Percentiles rank a stretch among this genome's conserved stretches.
Evolutionary conservation across 37 sponge, comb jelly and placozoan species (phyloP).

Genomic region (Spongia lamella): DNA sequence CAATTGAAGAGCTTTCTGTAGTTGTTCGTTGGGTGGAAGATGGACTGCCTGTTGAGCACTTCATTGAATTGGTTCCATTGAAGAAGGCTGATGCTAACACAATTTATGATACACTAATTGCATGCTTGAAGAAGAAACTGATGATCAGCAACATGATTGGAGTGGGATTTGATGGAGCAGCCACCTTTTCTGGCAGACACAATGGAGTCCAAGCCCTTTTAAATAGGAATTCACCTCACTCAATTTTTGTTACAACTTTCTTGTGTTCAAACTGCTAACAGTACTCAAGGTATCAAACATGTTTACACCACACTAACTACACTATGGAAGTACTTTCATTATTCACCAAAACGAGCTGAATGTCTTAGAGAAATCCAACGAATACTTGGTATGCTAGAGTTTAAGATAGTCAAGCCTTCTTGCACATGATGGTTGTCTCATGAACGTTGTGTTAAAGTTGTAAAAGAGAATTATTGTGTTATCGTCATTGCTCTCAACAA

Average conservation of each 20-base stretch:
- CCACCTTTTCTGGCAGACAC: conserved; percentile 17
- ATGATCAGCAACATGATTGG: neutral
- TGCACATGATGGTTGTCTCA: conserved; percentile 70
- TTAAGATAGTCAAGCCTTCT: conserved; percentile 64
- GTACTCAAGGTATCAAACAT: conserved; percentile 45
- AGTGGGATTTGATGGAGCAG: conserved; percentile 35
- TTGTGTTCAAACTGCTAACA: conserved; percentile 73
- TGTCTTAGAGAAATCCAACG: conserved; percentile 46
- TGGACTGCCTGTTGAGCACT: conserved; percentile 72
- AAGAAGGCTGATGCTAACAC: conserved; percentile 46
- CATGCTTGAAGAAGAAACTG: neutral
- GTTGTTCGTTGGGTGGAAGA: conserved; percentile 69
- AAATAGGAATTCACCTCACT: conserved; percentile 26
- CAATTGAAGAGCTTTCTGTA: conserved; percentile 68
- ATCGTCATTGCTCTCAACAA: conserved; percentile 47
- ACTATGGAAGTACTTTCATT: conserved; percentile 53
- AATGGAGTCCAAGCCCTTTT: conserved; percentile 13
- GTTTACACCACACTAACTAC: conserved; percentile 47
- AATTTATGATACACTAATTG: neutral
- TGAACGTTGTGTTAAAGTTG: conserved; percentile 66
- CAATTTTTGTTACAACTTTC: conserved; percentile 52
- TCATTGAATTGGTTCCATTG: conserved; percentile 64
- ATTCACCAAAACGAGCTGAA: conserved; percentile 49
- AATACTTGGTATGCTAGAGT: conserved; percentile 56
- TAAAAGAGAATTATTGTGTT: conserved; percentile 54